phyloP scores from a whole-genome alignment of 2,113 vertebrate species.

The Catagonus wagneri region DNA sequence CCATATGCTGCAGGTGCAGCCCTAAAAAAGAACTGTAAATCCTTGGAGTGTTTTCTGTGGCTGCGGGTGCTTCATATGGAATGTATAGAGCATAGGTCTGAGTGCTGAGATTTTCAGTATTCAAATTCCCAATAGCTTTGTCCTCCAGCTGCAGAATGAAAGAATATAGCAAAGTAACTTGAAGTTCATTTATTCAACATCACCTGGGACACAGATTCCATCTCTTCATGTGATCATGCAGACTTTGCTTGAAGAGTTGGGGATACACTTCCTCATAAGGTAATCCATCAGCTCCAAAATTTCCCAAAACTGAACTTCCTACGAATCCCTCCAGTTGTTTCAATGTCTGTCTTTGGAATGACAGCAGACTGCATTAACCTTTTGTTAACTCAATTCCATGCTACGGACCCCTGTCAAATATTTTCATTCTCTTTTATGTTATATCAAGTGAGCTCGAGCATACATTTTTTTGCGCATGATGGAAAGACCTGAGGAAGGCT shows the following conservation, averaged over 20 bases:
- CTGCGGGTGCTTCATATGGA: not conserved
- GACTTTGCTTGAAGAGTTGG: not conserved
- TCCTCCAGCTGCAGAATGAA: not conserved
- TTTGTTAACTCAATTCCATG: not conserved
- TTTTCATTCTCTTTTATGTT: not conserved
- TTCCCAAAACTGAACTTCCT: not conserved
- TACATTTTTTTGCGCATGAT: not conserved
- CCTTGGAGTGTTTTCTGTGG: not conserved
- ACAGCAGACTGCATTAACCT: not conserved
- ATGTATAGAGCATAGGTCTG: not conserved
- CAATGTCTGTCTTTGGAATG: not conserved
- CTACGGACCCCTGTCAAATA: not conserved
- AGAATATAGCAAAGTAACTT: not conserved
- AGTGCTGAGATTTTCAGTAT: accelerated
- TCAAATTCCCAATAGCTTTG: not conserved
- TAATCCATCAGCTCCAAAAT: not conserved
- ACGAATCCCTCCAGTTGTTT: not conserved
- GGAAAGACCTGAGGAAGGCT: not conserved
- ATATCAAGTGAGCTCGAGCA: not conserved
- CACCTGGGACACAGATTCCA: not conserved
- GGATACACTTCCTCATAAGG: not conserved
- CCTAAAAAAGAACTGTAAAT: not conserved
- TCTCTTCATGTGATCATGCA: too few species aligned
- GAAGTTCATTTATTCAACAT: accelerated
- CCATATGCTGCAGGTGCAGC: too few species aligned